These are phyloP conservation scores for Aleiodes testaceus DNA, from an alignment of 2,888 invertebrate species.

Conservation along the genomic window DNA sequence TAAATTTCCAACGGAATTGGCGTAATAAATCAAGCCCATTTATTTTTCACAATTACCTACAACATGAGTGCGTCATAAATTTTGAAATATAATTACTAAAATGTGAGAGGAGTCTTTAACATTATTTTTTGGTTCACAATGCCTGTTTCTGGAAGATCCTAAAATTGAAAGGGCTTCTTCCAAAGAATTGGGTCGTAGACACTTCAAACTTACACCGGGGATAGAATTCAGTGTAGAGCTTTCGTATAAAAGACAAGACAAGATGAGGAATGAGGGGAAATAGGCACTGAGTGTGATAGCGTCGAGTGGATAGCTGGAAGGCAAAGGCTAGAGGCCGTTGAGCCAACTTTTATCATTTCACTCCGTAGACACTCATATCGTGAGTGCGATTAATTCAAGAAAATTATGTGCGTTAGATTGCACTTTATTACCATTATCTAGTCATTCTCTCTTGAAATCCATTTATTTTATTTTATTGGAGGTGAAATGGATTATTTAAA, in stretches of 20 bases:
- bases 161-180: background rate
- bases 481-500: too few relatives aligned
- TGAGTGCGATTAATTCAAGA: slow-evolving; percentile 31
- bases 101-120: too few relatives aligned
- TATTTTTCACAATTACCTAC: too few relatives aligned
- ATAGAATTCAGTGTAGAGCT: slow-evolving; percentile 32
- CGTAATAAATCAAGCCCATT: too few relatives aligned
- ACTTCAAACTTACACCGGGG: slow-evolving; percentile 46
- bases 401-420: slow-evolving; percentile 7
- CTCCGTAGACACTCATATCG: slow-evolving; percentile 36
- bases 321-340: slow-evolving; percentile 29
- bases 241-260: slow-evolving; percentile 2
- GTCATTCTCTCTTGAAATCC: background rate
- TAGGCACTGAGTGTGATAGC: slow-evolving; percentile 11
- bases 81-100: too few relatives aligned
- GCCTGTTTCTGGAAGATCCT: background rate
- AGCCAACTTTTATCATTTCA: slow-evolving; percentile 45
- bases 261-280: slow-evolving; percentile 1
- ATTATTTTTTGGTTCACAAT: background rate
- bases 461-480: background rate
- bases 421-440: background rate
- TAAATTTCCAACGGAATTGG: too few relatives aligned
- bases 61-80: too few relatives aligned
- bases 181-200: slow-evolving; percentile 50
- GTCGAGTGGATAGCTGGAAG: slow-evolving; percentile 33